Base-by-base conservation (phyloP, 2,888 invertebrate genomes). In the Lamproptera curius region DNA sequence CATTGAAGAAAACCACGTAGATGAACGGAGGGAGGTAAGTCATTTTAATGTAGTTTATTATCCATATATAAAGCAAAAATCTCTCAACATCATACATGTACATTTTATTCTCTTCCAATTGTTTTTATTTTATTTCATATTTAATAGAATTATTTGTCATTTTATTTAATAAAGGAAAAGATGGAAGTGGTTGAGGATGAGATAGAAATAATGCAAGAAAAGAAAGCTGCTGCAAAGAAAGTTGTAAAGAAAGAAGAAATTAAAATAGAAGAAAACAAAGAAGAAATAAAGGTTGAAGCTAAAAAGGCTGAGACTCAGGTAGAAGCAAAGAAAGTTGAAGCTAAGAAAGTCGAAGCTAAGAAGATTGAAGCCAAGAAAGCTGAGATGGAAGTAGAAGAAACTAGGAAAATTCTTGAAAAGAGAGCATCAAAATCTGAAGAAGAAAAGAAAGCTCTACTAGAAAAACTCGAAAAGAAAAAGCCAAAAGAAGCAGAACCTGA, bases 341-440 rank as follows among this genome's bases (percentile, higher is more conserved):
- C 75, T 14, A 82, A 73, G 58, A 74, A 74, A 52, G 65, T 75
- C 45, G 72, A 75, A 53, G 70, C 78, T 53, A 76, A 84, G 55
- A 63, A 76, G 54, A 81, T 84, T 62, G 74, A 82, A n/a, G 39
- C 75, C 15, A 82, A 73, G 58, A 74, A 74, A 52, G 65, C 74
- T 46, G 72, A 75, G 53, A 70, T 78, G 54, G 76, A 84, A 55
- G 64, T 76, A 54, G 81, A 85, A 62, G 74, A 82, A 16, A 88
- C 87, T 17, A 86, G 82, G 56, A 83, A 76, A 55, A 61, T 82
- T 43, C 61, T 83, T 28, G 81, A 86, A 66, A 83, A 79, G 68
- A 83, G 88, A 71, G 82, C 85, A 11, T 73, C 82, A 13, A 87
- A 87, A 56, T 83, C 88, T 39, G 88, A 87, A 61, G 84, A 83